Conservation (phyloP, 2,797 vertebrate genomes). For the Anabacerthia variegaticeps region DNA sequence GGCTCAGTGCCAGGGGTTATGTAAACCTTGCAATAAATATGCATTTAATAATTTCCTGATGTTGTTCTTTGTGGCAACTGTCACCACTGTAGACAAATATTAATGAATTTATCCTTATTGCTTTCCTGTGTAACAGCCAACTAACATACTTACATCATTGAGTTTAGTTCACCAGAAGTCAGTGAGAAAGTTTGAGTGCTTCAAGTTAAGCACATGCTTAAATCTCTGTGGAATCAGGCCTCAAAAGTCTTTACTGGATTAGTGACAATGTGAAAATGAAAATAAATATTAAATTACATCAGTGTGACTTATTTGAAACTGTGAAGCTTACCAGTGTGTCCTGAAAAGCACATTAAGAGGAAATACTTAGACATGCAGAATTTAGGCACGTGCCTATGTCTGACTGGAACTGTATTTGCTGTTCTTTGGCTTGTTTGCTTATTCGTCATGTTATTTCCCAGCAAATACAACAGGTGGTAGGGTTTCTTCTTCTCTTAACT, state of each 20-base stretch:
- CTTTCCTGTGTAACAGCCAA: background rate
- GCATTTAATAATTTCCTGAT: conserved; percentile 43
- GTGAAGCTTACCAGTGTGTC: background rate
- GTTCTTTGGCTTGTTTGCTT: background rate
- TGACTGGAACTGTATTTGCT: background rate
- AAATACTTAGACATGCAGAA: background rate
- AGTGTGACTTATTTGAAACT: background rate
- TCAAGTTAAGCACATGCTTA: background rate
- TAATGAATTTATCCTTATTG: conserved; percentile 16
- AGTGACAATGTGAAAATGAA: background rate
- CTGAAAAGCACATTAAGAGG: background rate
- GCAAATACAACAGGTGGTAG: background rate
- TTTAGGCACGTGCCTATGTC: background rate
- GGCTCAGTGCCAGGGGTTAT: background rate
- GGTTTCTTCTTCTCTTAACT: background rate
- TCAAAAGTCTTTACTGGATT: background rate
- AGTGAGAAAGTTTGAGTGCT: background rate
- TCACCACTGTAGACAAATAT: background rate
- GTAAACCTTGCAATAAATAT: background rate
- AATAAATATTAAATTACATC: background rate
- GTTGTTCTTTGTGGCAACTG: background rate
- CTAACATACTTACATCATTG: background rate
- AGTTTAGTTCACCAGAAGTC: background rate
- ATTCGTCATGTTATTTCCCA: background rate
- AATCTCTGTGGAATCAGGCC: background rate